Percentiles rank a stretch among this genome's conserved stretches.
Evolutionary conservation across 1,140 invertebrate genomes (phyloP).

Genomic region (Eupristina koningsbergeri): DNA sequence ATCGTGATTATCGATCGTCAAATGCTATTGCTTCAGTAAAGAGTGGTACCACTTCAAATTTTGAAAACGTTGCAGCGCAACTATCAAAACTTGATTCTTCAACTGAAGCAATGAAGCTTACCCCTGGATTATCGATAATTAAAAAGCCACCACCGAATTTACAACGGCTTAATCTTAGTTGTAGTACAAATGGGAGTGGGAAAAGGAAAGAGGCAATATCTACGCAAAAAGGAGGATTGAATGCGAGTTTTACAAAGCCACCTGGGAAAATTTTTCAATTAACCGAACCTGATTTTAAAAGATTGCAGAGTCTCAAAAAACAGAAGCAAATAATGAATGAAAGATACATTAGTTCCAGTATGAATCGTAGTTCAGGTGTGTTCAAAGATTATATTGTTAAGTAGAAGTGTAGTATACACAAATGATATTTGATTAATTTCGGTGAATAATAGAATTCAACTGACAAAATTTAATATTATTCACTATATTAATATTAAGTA

Average conservation of each 20-base stretch:
- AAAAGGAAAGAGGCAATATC: slow-evolving; percentile 59
- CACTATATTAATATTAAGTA: too few species aligned
- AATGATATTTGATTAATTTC: too few species aligned
- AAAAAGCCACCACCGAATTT: slow-evolving; percentile 70
- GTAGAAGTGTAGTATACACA: too few species aligned
- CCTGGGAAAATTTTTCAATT: slow-evolving; percentile 69
- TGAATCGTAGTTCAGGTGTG: slow-evolving; percentile 32
- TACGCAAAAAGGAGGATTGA: slow-evolving; percentile 34
- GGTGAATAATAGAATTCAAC: too few species aligned
- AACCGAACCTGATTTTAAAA: slow-evolving; percentile 65
- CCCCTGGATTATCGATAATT: slow-evolving; percentile 68
- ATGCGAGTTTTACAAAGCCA: slow-evolving; percentile 29
- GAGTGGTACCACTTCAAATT: slow-evolving; percentile 43
- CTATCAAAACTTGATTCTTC: slow-evolving; percentile 37
- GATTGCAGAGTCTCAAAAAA: slow-evolving; percentile 65
- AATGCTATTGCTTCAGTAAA: not conserved
- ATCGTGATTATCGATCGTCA: slow-evolving; percentile 42
- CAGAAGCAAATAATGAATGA: slow-evolving; percentile 67
- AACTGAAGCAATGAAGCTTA: slow-evolving; percentile 60
- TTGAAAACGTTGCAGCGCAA: slow-evolving; percentile 42
- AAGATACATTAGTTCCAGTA: slow-evolving; percentile 28
- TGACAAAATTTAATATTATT: too few species aligned
- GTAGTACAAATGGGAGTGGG: slow-evolving; percentile 52
- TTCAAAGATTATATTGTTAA: not conserved
- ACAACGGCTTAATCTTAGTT: slow-evolving; percentile 62